Evolutionary conservation across 2,888 invertebrate genomes (phyloP), one percentile per base, ranked within the genome.

Genomic region (Lasioglossum oenotherae): DNA sequence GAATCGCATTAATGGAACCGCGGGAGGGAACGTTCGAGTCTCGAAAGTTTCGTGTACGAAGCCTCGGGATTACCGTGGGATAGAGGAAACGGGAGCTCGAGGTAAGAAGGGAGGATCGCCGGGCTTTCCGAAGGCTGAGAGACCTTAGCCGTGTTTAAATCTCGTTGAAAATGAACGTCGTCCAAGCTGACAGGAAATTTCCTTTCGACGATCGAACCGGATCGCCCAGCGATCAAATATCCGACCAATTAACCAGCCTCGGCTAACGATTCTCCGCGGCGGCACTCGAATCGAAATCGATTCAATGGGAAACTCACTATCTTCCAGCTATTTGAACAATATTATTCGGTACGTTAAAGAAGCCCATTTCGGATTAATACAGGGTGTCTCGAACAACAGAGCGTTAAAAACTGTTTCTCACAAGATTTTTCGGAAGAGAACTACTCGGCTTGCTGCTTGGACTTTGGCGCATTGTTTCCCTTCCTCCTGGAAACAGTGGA

Each of bases 131-230:
- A 57, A 53, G 53, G 57, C n/a, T n/a, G 57, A 38, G 35, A 64
- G 57, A 74, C 60, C 78, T 76, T 75, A 64, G 75, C 23, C 41
- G 64, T 64, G 84, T 82, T 84, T 84, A 76, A 82, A 60, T 71
- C 83, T 82, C 83, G 69, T 74, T 78, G 84, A 76, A 76, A 76
- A 75, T 73, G 75, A 79, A 84, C 57, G 67, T 85, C 75, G 84
- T 73, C 78, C 74, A 12, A 38, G 35, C 41, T 12, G 82, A 72
- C 84, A 79, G 78, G 84, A 80, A 85, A 80, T 80, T 85, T 85
- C 80, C 77, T 72, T 80, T 81, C 80, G 14, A 84, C 84, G 85
- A 75, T 84, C 79, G 85, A 85, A 84, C 78, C 84, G 75, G 85
- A 85, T 85, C 85, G 75, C 75, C 76, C 67, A 53, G 72, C 75